These are phyloP conservation scores for Dipus sagitta DNA, from an alignment of 2,797 vertebrate species.

Conservation along the genomic window DNA sequence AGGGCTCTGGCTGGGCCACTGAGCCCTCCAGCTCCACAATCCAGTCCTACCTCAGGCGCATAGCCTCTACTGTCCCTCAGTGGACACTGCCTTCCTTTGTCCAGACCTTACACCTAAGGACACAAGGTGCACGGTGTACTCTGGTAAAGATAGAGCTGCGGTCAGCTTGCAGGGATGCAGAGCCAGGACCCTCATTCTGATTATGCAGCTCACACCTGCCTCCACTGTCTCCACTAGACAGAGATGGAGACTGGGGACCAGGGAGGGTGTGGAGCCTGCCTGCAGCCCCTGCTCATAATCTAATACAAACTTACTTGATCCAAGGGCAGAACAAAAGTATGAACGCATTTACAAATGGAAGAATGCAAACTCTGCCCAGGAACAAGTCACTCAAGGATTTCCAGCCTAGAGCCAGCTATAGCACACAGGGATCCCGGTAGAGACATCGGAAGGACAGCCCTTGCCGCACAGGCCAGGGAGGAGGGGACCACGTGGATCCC, in stretches of 20 bases:
- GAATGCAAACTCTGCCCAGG: neutral
- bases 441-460: too few relatives aligned
- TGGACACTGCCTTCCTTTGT: too few relatives aligned
- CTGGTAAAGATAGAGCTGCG: neutral
- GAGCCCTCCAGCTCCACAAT: accelerated
- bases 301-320: neutral
- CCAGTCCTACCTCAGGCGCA: neutral
- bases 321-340: neutral
- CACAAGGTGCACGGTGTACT: neutral
- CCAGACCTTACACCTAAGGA: too few relatives aligned
- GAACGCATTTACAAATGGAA: neutral
- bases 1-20: neutral
- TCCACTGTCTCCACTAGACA: too few relatives aligned
- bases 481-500: accelerated
- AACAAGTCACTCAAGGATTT: neutral
- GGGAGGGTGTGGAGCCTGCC: neutral
- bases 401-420: neutral
- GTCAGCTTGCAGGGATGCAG: neutral
- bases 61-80: accelerated
- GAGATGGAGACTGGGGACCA: neutral
- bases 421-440: too few relatives aligned
- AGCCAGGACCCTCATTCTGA: neutral
- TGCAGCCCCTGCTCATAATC: neutral
- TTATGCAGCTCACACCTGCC: neutral
- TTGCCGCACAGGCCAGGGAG: accelerated